Evolutionary conservation across 1,140 invertebrate species (phyloP).

Genomic region (Scaptomyza pallida): DNA sequence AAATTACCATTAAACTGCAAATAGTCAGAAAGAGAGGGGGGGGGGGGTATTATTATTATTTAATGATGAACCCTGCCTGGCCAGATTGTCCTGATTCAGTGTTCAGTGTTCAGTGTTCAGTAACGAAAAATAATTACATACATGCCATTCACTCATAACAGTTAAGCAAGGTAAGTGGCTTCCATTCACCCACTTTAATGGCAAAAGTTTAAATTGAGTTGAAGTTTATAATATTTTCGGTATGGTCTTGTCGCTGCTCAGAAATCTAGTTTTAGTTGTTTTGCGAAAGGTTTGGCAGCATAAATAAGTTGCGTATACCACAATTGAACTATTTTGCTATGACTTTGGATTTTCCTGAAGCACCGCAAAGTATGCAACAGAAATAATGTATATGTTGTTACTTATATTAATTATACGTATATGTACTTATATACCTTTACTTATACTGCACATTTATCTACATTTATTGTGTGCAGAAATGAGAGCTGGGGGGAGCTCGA

Average conservation of each 20-base stretch:
- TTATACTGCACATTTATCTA: background rate
- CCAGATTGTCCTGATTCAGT: slow-evolving; percentile 59
- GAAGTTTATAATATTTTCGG: slow-evolving; percentile 21
- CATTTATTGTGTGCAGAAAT: background rate
- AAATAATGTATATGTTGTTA: too few species aligned
- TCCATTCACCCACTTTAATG: slow-evolving; percentile 28
- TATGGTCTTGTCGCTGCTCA: background rate
- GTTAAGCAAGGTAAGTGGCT: slow-evolving; percentile 12
- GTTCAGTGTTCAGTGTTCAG: slow-evolving; percentile 40
- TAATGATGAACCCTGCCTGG: slow-evolving; percentile 69
- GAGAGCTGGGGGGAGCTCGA: background rate
- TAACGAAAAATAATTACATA: slow-evolving; percentile 51
- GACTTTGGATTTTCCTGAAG: background rate
- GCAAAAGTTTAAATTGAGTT: slow-evolving; percentile 28
- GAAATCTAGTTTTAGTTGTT: background rate
- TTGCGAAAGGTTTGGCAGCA: background rate
- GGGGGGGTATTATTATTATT: slow-evolving; percentile 63
- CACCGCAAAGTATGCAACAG: slow-evolving; percentile 24
- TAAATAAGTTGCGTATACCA: background rate
- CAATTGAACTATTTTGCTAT: background rate
- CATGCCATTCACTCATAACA: slow-evolving; percentile 26
- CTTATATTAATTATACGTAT: too few species aligned
- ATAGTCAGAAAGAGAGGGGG: background rate
- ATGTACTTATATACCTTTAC: too few species aligned
- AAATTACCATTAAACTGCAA: slow-evolving; percentile 77